phyloP scores from a whole-genome alignment of 2,113 vertebrate genomes.

The Scolopax mira region DNA sequence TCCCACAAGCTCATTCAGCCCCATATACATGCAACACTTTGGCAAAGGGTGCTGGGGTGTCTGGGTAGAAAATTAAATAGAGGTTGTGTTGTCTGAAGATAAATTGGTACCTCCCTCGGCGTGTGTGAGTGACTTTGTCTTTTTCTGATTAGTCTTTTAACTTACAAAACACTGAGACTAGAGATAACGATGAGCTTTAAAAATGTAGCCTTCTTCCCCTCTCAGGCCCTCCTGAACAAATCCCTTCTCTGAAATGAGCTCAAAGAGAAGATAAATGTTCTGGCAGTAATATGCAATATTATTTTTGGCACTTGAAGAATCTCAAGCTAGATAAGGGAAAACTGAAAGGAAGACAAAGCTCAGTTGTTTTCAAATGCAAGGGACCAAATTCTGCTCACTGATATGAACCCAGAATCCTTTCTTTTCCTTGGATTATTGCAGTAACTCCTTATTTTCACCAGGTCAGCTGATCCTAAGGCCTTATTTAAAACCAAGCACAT shows the following conservation, averaged over 20 bases:
- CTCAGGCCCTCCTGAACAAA: constrained; percentile 25
- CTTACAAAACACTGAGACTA: constrained; percentile 14
- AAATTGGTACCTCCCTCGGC: background rate
- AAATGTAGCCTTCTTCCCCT: constrained; percentile 25
- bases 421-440: background rate
- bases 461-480: background rate
- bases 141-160: constrained; percentile 50
- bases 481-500: background rate
- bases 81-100: constrained; percentile 52
- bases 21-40: background rate
- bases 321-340: constrained; percentile 54
- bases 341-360: constrained; percentile 39
- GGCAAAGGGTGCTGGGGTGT: background rate
- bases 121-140: constrained; percentile 27
- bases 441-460: background rate
- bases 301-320: constrained; percentile 59
- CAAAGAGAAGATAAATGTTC: constrained; percentile 40
- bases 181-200: constrained; percentile 50
- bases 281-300: constrained; percentile 60
- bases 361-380: background rate
- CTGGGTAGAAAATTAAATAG: constrained; percentile 59
- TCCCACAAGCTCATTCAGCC: constrained; percentile 5
- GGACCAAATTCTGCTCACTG: background rate
- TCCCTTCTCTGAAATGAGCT: constrained; percentile 31
- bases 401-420: background rate